Evolutionary conservation across 2,888 invertebrate species (phyloP).

Genomic region (Rapana venosa): DNA sequence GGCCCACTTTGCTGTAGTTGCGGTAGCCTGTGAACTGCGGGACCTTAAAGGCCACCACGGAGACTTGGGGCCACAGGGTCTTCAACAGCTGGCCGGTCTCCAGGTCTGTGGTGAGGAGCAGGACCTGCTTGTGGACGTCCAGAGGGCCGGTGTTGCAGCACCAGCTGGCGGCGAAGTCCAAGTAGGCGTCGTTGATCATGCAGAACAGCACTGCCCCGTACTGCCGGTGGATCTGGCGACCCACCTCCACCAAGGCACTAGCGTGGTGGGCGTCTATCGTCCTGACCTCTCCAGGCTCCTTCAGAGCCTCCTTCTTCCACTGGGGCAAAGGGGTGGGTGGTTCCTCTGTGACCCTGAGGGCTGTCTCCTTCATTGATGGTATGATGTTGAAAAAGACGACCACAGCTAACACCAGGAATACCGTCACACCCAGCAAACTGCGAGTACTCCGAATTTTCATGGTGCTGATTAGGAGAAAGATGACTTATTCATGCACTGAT

Average conservation of each 20-base stretch:
- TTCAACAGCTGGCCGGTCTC: constrained; percentile 49
- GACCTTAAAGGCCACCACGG: constrained; percentile 52
- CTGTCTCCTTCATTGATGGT: no score
- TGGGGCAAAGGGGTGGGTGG: no score
- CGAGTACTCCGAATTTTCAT: no score
- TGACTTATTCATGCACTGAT: no score
- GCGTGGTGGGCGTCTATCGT: constrained; percentile 55
- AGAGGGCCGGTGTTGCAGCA: constrained; percentile 65
- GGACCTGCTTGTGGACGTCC: constrained; percentile 58
- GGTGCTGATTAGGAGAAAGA: no score
- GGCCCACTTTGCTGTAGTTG: constrained; percentile 62
- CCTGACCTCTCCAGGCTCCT: no score
- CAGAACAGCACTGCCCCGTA: constrained; percentile 52
- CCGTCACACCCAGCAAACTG: no score
- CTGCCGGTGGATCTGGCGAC: background rate
- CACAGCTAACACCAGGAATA: no score
- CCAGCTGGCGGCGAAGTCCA: constrained; percentile 60
- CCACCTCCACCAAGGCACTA: background rate
- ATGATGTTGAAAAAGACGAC: no score
- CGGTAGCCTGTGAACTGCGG: constrained; percentile 54
- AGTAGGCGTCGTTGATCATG: constrained; percentile 33
- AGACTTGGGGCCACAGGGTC: constrained; percentile 60
- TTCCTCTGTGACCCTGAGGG: no score
- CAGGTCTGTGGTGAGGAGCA: constrained; percentile 61
- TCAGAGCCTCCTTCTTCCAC: no score